Evolutionary conservation across 2,797 vertebrate species (phyloP).

Genomic region (Avahi laniger): DNA sequence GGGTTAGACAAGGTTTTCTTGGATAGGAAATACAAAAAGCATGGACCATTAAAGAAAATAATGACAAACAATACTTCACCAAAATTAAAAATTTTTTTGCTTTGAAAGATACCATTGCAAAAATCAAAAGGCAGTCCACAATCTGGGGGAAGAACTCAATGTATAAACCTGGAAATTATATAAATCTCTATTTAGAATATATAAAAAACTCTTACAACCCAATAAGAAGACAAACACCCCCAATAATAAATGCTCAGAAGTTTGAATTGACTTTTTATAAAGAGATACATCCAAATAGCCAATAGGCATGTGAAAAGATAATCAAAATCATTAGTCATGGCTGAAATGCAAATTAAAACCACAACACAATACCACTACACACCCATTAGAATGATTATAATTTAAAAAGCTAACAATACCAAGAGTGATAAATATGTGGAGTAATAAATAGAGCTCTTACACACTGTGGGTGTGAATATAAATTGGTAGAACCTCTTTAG

Average conservation of each 20-base stretch:
- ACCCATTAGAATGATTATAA: not conserved
- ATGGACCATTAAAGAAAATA: not conserved
- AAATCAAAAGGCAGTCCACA: not conserved
- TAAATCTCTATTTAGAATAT: not conserved
- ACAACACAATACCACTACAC: not conserved
- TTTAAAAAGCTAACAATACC: not conserved
- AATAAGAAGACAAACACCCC: not conserved
- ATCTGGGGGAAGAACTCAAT: not conserved
- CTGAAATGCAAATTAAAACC: not conserved
- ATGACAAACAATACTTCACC: not conserved
- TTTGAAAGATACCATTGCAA: not conserved
- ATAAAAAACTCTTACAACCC: not conserved
- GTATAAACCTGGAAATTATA: not conserved
- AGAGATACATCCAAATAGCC: not conserved
- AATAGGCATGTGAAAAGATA: not conserved
- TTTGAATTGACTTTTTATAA: constrained; percentile 2
- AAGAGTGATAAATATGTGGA: not conserved
- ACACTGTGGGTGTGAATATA: not conserved
- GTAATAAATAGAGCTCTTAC: not conserved
- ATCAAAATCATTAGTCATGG: not conserved
- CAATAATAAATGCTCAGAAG: not conserved
- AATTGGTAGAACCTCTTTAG: not conserved
- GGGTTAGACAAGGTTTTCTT: not conserved
- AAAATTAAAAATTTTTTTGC: not conserved
- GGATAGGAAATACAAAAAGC: not conserved